Conservation (phyloP, 2,888 invertebrate genomes). For the Nomada fabriciana region DNA sequence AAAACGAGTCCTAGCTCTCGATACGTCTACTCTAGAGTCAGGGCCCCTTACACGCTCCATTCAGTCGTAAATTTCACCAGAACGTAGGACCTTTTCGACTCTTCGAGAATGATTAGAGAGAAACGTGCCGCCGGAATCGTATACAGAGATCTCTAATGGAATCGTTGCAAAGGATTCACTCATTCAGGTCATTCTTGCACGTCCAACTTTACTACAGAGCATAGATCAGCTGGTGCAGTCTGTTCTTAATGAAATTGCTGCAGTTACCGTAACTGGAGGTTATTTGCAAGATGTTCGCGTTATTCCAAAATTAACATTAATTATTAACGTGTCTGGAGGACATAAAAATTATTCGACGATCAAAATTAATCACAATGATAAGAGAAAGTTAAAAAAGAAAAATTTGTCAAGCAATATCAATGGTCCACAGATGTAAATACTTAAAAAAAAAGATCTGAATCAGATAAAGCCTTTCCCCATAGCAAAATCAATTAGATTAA, state of each 20-base stretch:
- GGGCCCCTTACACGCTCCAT: not conserved
- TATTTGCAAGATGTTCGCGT: not conserved
- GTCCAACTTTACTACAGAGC: not conserved
- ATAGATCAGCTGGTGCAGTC: not conserved
- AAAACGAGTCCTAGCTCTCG: not conserved
- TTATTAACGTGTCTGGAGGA: too few relatives aligned
- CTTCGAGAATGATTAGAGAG: not conserved
- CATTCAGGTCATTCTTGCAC: conserved; percentile 13
- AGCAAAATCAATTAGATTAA: too few relatives aligned
- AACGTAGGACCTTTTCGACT: not conserved
- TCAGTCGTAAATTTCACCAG: conserved; percentile 1
- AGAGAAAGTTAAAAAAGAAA: too few relatives aligned
- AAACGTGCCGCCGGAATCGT: not conserved
- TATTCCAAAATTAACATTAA: too few relatives aligned
- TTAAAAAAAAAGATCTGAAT: too few relatives aligned
- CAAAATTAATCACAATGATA: too few relatives aligned
- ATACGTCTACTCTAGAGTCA: not conserved
- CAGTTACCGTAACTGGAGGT: not conserved
- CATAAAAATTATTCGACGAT: too few relatives aligned
- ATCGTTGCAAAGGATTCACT: conserved; percentile 3
- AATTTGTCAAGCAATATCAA: too few relatives aligned
- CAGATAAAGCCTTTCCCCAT: too few relatives aligned
- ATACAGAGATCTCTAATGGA: conserved; percentile 5
- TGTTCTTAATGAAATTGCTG: conserved; percentile 15
- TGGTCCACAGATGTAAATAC: too few relatives aligned